A percentile compares a stretch with the other conserved stretches of the same genome.
Evolutionary conservation across 2,888 invertebrate genomes (phyloP).

Genomic region (Nomada fucata): DNA sequence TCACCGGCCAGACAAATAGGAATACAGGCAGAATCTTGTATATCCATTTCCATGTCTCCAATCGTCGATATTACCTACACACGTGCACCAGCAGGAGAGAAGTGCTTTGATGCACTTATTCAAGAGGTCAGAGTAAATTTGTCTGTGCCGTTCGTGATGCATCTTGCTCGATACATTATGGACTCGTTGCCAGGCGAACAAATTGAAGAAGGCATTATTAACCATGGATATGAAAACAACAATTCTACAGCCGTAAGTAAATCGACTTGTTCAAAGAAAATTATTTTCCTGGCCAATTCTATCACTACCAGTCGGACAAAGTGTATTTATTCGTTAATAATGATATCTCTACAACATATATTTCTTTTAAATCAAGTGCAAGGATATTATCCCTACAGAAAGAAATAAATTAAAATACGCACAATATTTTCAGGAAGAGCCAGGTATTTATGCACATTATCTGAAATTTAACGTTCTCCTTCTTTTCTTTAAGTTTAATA

Average conservation of each 20-base stretch:
- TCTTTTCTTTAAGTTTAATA: neutral
- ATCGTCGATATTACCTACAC: slow-evolving; percentile 90
- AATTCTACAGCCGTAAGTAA: slow-evolving; percentile 75
- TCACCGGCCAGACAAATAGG: slow-evolving; percentile 87
- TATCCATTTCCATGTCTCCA: slow-evolving; percentile 89
- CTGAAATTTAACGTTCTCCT: neutral
- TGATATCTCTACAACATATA: slow-evolving; percentile 19
- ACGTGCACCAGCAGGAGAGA: slow-evolving; percentile 87
- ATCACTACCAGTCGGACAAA: neutral
- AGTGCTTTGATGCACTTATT: slow-evolving; percentile 88
- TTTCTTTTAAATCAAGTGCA: slow-evolving; percentile 65
- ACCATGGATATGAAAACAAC: slow-evolving; percentile 90
- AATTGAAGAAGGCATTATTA: slow-evolving; percentile 88
- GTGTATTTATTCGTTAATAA: neutral
- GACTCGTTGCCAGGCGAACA: slow-evolving; percentile 87
- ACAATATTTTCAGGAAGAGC: slow-evolving; percentile 84
- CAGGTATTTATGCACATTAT: slow-evolving; percentile 77
- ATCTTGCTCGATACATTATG: slow-evolving; percentile 87
- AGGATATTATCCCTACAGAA: slow-evolving; percentile 52
- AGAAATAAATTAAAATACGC: slow-evolving; percentile 62
- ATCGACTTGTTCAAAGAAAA: neutral
- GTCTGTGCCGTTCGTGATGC: slow-evolving; percentile 89
- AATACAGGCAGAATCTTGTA: slow-evolving; percentile 85
- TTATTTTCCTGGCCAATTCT: neutral
- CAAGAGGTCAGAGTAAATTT: slow-evolving; percentile 90